Conservation (phyloP, 2,888 invertebrate species). For the Brachyopa scutellaris region DNA sequence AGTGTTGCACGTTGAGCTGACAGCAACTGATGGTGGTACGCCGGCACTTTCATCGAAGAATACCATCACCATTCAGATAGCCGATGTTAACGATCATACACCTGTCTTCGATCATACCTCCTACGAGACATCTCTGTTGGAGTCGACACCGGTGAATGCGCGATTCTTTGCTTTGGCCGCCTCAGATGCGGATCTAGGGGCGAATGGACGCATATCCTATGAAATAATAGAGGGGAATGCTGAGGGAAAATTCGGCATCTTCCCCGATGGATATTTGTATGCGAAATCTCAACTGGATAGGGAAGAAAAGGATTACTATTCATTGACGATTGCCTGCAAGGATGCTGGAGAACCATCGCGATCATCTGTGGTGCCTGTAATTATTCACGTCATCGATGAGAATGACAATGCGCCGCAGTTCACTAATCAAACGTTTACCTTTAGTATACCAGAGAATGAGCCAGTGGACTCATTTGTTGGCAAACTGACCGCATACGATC, state of each 20-base stretch:
- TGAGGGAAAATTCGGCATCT: slow-evolving; percentile 94
- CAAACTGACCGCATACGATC: slow-evolving; percentile 93
- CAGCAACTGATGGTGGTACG: slow-evolving; percentile 92
- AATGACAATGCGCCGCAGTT: slow-evolving; percentile 98
- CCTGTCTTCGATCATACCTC: slow-evolving; percentile 95
- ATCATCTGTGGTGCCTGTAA: slow-evolving; percentile 93
- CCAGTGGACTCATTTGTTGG: slow-evolving; percentile 95
- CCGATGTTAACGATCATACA: slow-evolving; percentile 97
- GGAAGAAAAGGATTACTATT: slow-evolving; percentile 95
- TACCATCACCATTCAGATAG: slow-evolving; percentile 87
- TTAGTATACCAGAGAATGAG: slow-evolving; percentile 94
- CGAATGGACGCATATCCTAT: slow-evolving; percentile 91
- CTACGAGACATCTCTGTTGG: slow-evolving; percentile 95
- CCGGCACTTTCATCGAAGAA: slow-evolving; percentile 90
- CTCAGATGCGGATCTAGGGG: slow-evolving; percentile 92
- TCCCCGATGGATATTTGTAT: slow-evolving; percentile 96
- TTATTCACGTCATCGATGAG: slow-evolving; percentile 96
- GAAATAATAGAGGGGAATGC: slow-evolving; percentile 92
- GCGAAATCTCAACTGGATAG: slow-evolving; percentile 93
- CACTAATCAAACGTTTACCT: slow-evolving; percentile 93
- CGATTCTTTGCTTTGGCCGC: slow-evolving; percentile 95
- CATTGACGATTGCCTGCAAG: slow-evolving; percentile 90
- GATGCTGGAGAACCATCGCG: slow-evolving; percentile 91
- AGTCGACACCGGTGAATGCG: slow-evolving; percentile 95
- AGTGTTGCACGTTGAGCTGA: slow-evolving; percentile 88